Base-by-base conservation (phyloP, 2,113 vertebrate species). In the Synchiropus splendidus region DNA sequence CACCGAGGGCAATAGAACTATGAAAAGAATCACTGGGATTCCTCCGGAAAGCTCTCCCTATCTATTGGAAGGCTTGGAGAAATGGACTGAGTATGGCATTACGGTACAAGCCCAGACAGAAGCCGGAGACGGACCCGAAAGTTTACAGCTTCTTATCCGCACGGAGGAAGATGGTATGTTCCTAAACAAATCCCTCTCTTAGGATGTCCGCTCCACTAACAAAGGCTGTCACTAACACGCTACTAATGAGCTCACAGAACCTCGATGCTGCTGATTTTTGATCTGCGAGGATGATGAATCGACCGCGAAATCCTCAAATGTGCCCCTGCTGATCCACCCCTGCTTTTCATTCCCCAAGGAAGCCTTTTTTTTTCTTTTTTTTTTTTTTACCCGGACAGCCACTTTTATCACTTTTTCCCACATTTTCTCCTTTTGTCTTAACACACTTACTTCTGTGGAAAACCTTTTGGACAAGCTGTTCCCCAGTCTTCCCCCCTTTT, bases 151-250 rank as follows among this genome's bases (percentile, higher is more conserved):
- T 77, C 86, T 95, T 81, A 87, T 92, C 85, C 90, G 91, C 84
- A 97, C 92, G 41, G 89, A 97, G 87, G 93, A 98, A 89, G 92
- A 96, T 89, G 93, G 92, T 97, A 97, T 83, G 94, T 94, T 89
- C 74, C 77, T 69, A 85, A 78, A 35, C 14, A 27, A 54, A 27
- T 48, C 34, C 43, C 45, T 55, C 39, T 50, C 9, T 48, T 64
- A 54, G 42, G 64, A 70, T 33, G 40, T 27, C 50, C 10, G 27
- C 27, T 50, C 50, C 46, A 62, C 65, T 78, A 77, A 72, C 68
- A 58, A 44, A 34, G 41, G 45, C 51, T 38, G 15, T 51, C 39
- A 57, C 50, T 69, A 67, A 70, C 49, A 32, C 37, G 50, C 12
- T 39, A 37, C 40, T 55, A 46, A 60, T 43, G 31, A 42, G 37